Base-by-base conservation (phyloP, 2,797 vertebrate genomes). In the Acanthis flammea region DNA sequence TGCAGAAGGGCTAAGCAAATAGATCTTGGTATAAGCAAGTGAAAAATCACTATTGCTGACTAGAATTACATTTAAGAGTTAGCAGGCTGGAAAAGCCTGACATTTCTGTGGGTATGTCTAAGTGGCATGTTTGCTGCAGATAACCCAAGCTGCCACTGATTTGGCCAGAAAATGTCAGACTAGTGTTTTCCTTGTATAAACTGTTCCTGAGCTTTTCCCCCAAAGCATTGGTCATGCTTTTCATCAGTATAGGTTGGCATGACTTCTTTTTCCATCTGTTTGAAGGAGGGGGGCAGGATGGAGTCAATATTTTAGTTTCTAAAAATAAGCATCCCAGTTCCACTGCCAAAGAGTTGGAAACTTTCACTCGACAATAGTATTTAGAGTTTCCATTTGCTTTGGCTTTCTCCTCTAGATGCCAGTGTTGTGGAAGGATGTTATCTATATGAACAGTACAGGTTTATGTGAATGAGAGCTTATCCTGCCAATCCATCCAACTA, bases 281-380 rank as follows among this genome's bases (percentile, higher is more conserved):
- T 78, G 42, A n/a, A 39, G 37, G 14, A 67, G 33, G 6, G 28
- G 35, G 5, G 2, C 12, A 55, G 67, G 48, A 68, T 57, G 30
- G 63, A 81, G 48, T 73, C 22, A 37, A 31, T 94, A 88, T 81
- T 92, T 92, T 81, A 47, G 33, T 90, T 92, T 96, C 86, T 95
- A 95, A 94, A 93, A 86, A 89, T 92, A 91, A 91, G 54, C 11
- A 73, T 39, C 27, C 67, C 31, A 41, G 23, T 76, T 87, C 63
- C 30, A 37, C 17, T 60, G 68, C 79, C 75, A 89, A 72, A 88
- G 88, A 54, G 44, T 42, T 76, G 57, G 88, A 92, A 92, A 89
- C 28, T 33, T 72, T 87, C 62, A 86, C 50, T 86, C n/a, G 22
- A 93, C 86, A 94, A 80, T 90, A 61, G 60, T 28, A 57, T 87